Evolutionary conservation across 2,888 invertebrate species (phyloP).

Genomic region (Archaeoteleia sp.): DNA sequence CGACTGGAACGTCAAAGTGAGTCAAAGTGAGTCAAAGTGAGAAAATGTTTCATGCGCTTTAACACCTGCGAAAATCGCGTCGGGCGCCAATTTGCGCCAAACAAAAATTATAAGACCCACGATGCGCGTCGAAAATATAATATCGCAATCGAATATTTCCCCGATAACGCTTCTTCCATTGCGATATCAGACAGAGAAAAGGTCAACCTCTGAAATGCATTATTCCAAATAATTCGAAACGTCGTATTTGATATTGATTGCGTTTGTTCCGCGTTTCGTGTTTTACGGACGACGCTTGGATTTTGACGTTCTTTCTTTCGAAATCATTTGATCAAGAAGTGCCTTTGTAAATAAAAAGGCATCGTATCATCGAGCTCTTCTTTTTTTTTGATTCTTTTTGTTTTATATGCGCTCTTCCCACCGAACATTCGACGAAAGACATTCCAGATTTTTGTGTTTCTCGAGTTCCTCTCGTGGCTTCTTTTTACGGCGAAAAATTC

Average conservation of each 20-base stretch:
- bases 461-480: constrained; percentile 22
- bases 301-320: neutral
- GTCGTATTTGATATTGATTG: neutral
- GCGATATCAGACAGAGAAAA: too few relatives aligned
- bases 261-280: neutral
- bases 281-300: neutral
- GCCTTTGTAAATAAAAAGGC: neutral
- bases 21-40: too few relatives aligned
- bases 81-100: constrained; percentile 5
- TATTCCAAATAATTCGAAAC: neutral
- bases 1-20: constrained; percentile 44
- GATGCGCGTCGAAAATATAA: too few relatives aligned
- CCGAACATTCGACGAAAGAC: constrained; percentile 17
- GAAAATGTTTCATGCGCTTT: constrained; percentile 40
- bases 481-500: constrained; percentile 36
- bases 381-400: neutral
- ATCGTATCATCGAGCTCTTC: too few relatives aligned
- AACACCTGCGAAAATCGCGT: constrained; percentile 26
- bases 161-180: too few relatives aligned
- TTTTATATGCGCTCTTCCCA: constrained; percentile 7
- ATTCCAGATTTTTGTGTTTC: constrained; percentile 40
- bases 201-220: neutral
- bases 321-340: neutral
- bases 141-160: too few relatives aligned
- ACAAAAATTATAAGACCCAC: constrained; percentile 24